These are phyloP conservation scores for Macaca mulatta DNA, from an alignment of 2,113 vertebrate species.

Conservation along the genomic window DNA sequence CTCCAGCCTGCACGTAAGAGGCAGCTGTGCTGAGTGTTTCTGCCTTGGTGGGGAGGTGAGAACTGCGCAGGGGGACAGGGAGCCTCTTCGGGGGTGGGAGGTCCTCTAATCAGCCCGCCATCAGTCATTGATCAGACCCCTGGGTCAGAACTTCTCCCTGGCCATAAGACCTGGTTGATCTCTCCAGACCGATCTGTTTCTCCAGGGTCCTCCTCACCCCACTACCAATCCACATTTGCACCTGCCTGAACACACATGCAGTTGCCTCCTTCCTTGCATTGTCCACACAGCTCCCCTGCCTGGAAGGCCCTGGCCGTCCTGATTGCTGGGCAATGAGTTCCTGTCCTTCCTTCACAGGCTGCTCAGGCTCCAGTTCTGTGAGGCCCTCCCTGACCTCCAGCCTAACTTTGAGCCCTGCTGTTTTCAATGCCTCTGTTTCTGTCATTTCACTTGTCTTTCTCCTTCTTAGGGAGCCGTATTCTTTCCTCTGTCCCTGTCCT, in stretches of 20 bases:
- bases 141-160: background rate
- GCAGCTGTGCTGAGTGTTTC: background rate
- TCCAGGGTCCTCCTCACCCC: background rate
- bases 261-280: background rate
- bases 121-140: background rate
- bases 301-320: background rate
- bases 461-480: background rate
- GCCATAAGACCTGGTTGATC: rapidly evolving
- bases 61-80: no score
- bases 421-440: background rate
- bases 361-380: no score
- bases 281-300: background rate
- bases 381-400: no score
- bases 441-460: background rate
- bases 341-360: background rate
- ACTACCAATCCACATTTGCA: rapidly evolving
- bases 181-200: background rate
- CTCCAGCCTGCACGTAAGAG: background rate
- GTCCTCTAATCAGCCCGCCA: background rate
- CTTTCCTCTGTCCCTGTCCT: background rate
- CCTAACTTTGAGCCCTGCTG: background rate
- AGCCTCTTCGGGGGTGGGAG: rapidly evolving
- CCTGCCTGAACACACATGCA: no score
- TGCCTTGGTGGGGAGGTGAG: background rate
- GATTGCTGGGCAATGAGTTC: rapidly evolving